A percentile compares a stretch with the other conserved stretches of the same genome.
Evolutionary conservation across 2,113 vertebrate species (phyloP).

Genomic region (Sander lucioperca): DNA sequence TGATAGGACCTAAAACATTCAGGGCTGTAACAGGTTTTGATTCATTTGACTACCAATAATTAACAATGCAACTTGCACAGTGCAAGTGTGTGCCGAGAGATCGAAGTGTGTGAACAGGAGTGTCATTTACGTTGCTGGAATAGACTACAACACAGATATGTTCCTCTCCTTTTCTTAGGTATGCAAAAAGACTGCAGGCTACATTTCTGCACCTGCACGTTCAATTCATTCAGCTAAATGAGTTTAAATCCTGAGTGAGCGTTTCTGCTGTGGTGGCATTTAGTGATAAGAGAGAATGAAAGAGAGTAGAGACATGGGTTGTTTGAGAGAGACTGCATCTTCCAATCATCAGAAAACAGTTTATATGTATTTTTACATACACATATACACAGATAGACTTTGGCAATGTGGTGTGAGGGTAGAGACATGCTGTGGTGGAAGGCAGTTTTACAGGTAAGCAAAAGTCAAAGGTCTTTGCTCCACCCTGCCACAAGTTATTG

Average conservation of each 20-base stretch:
- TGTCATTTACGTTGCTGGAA: neutral
- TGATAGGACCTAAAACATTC: conserved; percentile 16
- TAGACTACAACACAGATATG: neutral
- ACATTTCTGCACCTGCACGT: conserved; percentile 13
- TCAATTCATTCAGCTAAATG: conserved; percentile 39
- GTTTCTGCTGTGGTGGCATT: conserved; percentile 37
- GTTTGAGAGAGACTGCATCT: conserved; percentile 19
- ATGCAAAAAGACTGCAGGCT: conserved; percentile 10
- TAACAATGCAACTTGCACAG: neutral
- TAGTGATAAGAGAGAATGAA: conserved; percentile 7
- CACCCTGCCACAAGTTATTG: neutral
- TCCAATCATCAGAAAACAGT: conserved; percentile 1
- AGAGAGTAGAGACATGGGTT: neutral
- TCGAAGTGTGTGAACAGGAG: neutral
- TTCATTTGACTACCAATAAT: neutral
- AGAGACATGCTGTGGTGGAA: conserved; percentile 29
- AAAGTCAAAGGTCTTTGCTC: conserved; percentile 24
- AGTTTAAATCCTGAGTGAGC: conserved; percentile 40
- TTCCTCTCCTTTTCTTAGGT: neutral
- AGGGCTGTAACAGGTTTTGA: conserved; percentile 6
- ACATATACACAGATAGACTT: neutral
- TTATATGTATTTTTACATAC: neutral
- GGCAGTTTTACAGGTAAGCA: conserved; percentile 36
- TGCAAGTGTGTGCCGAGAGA: neutral
- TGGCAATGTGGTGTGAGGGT: conserved; percentile 39